Percentiles rank a stretch among this genome's conserved stretches.
These are phyloP conservation scores for Uria aalge DNA, from an alignment of 2,113 vertebrate species.

Conservation along the genomic window DNA sequence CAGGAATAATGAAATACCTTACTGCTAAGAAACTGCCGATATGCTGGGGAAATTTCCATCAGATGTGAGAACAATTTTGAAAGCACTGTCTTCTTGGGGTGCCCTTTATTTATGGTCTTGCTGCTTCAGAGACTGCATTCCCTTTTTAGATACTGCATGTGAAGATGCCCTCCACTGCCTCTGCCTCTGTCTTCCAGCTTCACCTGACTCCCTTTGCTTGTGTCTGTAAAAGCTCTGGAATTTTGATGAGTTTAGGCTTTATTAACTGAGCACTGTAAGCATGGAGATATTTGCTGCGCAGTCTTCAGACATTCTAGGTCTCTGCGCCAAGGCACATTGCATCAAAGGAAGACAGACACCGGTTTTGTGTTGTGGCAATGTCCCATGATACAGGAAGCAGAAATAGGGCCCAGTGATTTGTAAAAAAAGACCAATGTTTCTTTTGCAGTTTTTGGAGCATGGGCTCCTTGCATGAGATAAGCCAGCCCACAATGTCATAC, in stretches of 20 bases:
- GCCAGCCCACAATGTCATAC: background rate
- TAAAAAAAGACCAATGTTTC: background rate
- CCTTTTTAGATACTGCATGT: background rate
- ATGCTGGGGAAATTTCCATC: conserved; percentile 8
- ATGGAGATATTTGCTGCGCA: background rate
- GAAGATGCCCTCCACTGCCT: background rate
- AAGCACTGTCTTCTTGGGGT: conserved; percentile 17
- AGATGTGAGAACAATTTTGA: conserved; percentile 12
- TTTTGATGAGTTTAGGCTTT: background rate
- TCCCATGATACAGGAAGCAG: background rate
- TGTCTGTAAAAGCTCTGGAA: background rate
- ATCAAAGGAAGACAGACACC: background rate
- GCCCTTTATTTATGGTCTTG: conserved; percentile 19
- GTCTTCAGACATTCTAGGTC: background rate
- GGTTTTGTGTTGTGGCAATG: background rate
- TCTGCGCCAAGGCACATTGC: background rate
- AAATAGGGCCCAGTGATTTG: background rate
- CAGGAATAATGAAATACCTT: background rate
- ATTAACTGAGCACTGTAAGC: background rate
- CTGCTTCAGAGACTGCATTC: background rate
- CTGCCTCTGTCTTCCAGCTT: background rate
- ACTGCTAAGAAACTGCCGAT: conserved; percentile 30
- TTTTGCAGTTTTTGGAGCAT: background rate
- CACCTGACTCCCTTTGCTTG: background rate
- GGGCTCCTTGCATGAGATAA: background rate